Percentiles rank a stretch among this genome's conserved stretches.
phyloP scores from a whole-genome alignment of 2,797 vertebrate species.

The Carapus acus region DNA sequence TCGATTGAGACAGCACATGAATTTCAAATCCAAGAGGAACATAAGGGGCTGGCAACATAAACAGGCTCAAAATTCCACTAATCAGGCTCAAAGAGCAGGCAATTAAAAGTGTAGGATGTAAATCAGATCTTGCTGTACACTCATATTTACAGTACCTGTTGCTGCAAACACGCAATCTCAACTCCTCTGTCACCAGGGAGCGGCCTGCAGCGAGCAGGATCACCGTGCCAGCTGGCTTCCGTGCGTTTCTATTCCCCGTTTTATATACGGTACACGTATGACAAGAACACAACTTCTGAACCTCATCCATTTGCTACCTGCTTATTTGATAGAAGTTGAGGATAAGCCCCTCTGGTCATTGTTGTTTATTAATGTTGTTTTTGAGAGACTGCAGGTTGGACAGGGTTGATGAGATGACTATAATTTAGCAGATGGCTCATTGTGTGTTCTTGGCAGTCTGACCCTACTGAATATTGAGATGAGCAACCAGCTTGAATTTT shows the following conservation, averaged over 20 bases:
- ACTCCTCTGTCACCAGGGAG: conserved; percentile 43
- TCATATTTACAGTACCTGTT: conserved; percentile 38
- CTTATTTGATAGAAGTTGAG: no score
- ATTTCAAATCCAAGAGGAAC: conserved; percentile 65
- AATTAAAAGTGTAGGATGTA: conserved; percentile 70
- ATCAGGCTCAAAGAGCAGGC: conserved; percentile 60
- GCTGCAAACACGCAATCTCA: conserved; percentile 29
- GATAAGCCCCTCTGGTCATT: conserved; percentile 50
- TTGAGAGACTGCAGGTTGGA: conserved; percentile 62
- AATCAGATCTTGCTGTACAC: conserved; percentile 52
- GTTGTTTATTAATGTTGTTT: conserved; percentile 49
- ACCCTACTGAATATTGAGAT: conserved; percentile 70
- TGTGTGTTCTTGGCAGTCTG: conserved; percentile 70
- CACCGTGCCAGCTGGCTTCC: conserved; percentile 44
- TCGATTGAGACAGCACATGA: conserved; percentile 64
- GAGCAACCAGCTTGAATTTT: conserved; percentile 63
- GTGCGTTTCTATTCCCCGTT: no score
- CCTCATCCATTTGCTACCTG: no score
- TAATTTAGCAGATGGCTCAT: conserved; percentile 72
- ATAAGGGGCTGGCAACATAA: conserved; percentile 48
- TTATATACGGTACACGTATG: no score
- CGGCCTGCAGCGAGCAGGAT: conserved; percentile 18
- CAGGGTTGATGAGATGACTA: conserved; percentile 61
- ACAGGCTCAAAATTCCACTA: conserved; percentile 63
- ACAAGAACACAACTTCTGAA: no score